These are phyloP conservation scores for Sebastes flavidus DNA, from an alignment of 2,797 vertebrate species.

Conservation along the genomic window DNA sequence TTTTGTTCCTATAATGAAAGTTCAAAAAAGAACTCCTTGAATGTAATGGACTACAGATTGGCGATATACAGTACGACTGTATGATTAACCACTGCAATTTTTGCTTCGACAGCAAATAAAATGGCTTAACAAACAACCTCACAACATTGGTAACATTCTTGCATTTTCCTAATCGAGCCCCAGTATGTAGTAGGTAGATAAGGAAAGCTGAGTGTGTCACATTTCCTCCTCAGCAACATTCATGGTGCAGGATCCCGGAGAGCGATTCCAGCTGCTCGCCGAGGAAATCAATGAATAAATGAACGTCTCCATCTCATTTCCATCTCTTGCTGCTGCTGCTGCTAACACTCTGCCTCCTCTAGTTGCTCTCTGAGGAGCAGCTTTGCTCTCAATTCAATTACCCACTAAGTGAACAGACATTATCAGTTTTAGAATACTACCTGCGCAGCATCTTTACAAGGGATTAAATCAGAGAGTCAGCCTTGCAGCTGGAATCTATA, in stretches of 20 bases:
- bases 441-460: slow-evolving; percentile 9
- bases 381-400: slow-evolving; percentile 39
- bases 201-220: not conserved
- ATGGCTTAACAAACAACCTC: not conserved
- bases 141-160: not conserved
- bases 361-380: slow-evolving; percentile 40
- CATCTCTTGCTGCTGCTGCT: slow-evolving; percentile 35
- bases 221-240: not conserved
- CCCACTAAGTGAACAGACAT: slow-evolving; percentile 31
- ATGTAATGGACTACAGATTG: not conserved
- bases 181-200: not conserved
- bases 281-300: slow-evolving; percentile 57
- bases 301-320: slow-evolving; percentile 46
- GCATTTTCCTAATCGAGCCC: not conserved
- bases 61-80: not conserved
- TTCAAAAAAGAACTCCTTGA: not conserved
- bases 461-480: not conserved
- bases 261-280: slow-evolving; percentile 15
- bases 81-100: not conserved
- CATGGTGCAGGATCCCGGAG: slow-evolving; percentile 12
- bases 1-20: no score
- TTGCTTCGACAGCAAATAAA: not conserved
- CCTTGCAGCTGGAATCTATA: not conserved
- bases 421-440: slow-evolving; percentile 23
- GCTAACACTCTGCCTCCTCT: slow-evolving; percentile 11